Base-by-base conservation (phyloP, 2,797 vertebrate genomes). In the Enteromius fasciolatus region DNA sequence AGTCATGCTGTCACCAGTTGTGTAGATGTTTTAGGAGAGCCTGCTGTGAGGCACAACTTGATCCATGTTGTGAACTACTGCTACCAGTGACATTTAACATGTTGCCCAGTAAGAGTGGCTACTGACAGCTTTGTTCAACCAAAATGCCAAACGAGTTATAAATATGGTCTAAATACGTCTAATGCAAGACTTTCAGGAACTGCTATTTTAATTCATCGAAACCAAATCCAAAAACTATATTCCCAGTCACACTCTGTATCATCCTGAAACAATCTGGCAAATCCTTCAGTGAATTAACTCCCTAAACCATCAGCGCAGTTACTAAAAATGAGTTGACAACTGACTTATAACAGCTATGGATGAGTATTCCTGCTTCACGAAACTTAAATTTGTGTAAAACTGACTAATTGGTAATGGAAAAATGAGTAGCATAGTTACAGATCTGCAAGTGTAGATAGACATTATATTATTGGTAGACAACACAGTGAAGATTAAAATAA, bases 31-130 rank as follows among this genome's bases (percentile, higher is more conserved):
- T 41, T 73, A 12, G 66, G 59, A 66, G 68, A 79, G 25, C 57
- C 44, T 87, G 81, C 67, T 87, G 80, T 23, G 76, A 90, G 69
- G 44, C 66, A 81, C 76, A 73, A 81, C 87, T 88, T 67, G 76
- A 87, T 87, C 83, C 23, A 85, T 84, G 82, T 74, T 50, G 63
- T 39, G 28, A 78, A 76, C 64, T 46, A 75, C 77, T 46, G 74
- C 68, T 68, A 33, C 67, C 33, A 54, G 6, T 54, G 72, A 86
- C 44, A 82, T 85, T 81, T 72, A 59, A 83, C 78, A 84, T 23
- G 39, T 68, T 57, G 46, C 59, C 78, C 75, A 25, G 25, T 72
- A 76, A 78, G 46, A 69, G 59, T 54, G 23, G 84, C 81, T 41
- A 52, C 67, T 36, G 18, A 85, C 87, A 87, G 23, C 61, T 28